Evolutionary conservation across 2,888 invertebrate species (phyloP).

Genomic region (Silvanus unidentatus): DNA sequence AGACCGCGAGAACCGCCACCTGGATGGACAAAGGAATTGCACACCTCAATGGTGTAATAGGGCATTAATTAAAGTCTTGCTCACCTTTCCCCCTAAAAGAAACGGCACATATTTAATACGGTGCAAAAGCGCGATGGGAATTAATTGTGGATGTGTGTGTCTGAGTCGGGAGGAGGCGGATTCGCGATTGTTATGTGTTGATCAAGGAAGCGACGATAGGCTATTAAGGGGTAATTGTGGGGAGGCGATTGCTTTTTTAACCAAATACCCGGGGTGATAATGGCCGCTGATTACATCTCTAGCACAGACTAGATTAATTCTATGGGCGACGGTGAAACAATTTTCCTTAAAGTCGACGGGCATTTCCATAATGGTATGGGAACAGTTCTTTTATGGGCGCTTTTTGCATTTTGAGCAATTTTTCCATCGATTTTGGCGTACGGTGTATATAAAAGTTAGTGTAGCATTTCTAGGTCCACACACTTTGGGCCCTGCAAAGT

Average conservation of each 20-base stretch:
- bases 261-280: slow-evolving; percentile 48
- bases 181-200: slow-evolving; percentile 44
- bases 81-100: too few species aligned
- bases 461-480: too few species aligned
- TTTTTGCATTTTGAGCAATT: too few species aligned
- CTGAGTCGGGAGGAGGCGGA: slow-evolving; percentile 21
- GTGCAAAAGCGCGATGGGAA: too few species aligned
- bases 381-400: too few species aligned
- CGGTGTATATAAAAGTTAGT: too few species aligned
- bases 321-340: slow-evolving; percentile 18
- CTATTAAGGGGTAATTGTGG: slow-evolving; percentile 46
- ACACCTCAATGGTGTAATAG: slow-evolving; percentile 26
- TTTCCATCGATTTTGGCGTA: too few species aligned
- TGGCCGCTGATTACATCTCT: slow-evolving; percentile 40
- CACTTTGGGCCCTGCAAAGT: too few species aligned
- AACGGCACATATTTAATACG: too few species aligned
- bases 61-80: slow-evolving; percentile 28
- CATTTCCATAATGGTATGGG: too few species aligned
- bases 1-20: slow-evolving; percentile 31
- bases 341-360: too few species aligned
- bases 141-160: slow-evolving; percentile 13
- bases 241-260: slow-evolving; percentile 48
- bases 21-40: slow-evolving; percentile 26
- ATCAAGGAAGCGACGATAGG: slow-evolving; percentile 44
- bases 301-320: slow-evolving; percentile 43